Percentiles rank a stretch among this genome's conserved stretches.
These are phyloP conservation scores for Lytechinus variegatus DNA, from an alignment of 35 echinoderm and acorn worm species.

Conservation along the genomic window DNA sequence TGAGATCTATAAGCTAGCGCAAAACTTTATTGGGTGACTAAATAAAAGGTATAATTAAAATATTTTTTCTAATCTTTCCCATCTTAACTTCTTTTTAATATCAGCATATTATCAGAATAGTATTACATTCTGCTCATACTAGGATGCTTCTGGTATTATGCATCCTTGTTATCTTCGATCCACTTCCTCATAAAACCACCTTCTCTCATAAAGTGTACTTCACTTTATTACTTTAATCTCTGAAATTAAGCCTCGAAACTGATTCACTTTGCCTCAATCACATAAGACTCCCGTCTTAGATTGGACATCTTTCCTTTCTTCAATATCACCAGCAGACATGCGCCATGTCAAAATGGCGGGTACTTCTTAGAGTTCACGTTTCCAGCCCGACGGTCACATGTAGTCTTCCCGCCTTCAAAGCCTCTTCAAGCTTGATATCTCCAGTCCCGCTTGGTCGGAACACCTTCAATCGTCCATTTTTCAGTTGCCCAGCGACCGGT, in stretches of 20 bases:
- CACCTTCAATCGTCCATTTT: not conserved
- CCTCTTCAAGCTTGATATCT: constrained; percentile 28
- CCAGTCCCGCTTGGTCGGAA: constrained; percentile 20
- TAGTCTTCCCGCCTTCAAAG: constrained; percentile 20
- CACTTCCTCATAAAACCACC: not conserved
- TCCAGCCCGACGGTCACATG: not conserved
- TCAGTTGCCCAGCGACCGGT: not conserved
- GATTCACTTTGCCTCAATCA: not conserved
- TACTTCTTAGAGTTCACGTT: not conserved
- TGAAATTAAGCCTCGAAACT: not conserved
- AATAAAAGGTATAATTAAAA: no score
- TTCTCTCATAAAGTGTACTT: not conserved
- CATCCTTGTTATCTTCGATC: not conserved
- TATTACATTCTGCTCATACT: not conserved
- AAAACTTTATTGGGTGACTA: no score
- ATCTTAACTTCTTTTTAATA: not conserved
- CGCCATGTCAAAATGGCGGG: not conserved
- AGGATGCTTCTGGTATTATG: not conserved
- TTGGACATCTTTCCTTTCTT: not conserved
- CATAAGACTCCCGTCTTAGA: not conserved
- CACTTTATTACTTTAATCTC: not conserved
- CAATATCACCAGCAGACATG: not conserved
- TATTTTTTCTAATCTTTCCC: not conserved
- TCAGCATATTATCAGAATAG: not conserved
- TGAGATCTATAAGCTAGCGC: no score